Base-by-base conservation (phyloP, 1,140 invertebrate genomes). In the Radopholus similis region DNA sequence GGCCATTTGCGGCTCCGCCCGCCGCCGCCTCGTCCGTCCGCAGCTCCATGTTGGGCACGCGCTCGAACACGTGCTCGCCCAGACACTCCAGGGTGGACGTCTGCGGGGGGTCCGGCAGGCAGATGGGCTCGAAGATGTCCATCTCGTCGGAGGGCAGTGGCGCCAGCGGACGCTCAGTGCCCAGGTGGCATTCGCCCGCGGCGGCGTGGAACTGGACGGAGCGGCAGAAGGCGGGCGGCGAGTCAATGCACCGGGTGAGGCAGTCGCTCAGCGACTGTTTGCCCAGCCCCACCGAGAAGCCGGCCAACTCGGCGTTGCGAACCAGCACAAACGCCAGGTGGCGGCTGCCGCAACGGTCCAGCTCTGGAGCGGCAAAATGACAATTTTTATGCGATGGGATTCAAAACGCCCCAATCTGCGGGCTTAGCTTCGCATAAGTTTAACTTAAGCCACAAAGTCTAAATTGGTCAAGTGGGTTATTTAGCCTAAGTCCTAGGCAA, bases 101-200 rank as follows among this genome's bases (percentile, higher is more conserved):
- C 28, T 35, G 37, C 32, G 54, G 30, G 8, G 66, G 26, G 34
- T 64, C 63, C 42, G 69, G 57, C 32, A 74, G 30, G 44, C 74
- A 76, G 21, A 78, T 44, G 26, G 74, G 74, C 60, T 76, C 74
- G 51, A 71, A 76, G 30, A 76, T 53, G 60, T 76, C 72, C 15
- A 62, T 34, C 3, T 53, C 49, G n/a, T 57, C 60, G 8, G 69
- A 76, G 21, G 59, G 62, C 11, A 62, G 35, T 11, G 18, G 54
- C 15, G n/a, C 44, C 28, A 34, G 28, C 15, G 42, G 30, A 35
- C 59, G 34, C 59, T 78, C 75, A 13, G 59, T 51, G 28, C 34
- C 35, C 6, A 78, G 32, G 47, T 74, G 44, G 44, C 74, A 76
- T 40, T 76, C 74, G 32, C 56, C 38, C 23, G 15, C 73, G 23